phyloP scores from a whole-genome alignment of 1,140 invertebrate species.

The Leptopilina clavipes region DNA sequence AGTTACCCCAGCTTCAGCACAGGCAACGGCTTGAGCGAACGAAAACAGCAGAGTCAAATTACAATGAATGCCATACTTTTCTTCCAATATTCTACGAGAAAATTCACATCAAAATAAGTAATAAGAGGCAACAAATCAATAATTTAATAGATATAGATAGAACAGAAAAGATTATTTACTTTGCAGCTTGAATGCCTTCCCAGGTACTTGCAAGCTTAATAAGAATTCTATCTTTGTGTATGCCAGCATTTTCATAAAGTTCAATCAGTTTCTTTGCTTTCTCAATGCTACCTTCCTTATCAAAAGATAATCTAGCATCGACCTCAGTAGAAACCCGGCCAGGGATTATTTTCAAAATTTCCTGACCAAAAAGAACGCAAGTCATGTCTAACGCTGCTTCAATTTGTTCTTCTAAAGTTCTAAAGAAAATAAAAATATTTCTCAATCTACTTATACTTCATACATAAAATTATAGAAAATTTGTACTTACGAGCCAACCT shows the following conservation, averaged over 20 bases:
- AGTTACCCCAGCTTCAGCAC: slow-evolving; percentile 97
- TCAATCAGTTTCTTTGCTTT: slow-evolving; percentile 93
- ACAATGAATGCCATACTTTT: slow-evolving; percentile 95
- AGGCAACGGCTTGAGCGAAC: slow-evolving; percentile 96
- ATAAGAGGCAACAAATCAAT: not conserved
- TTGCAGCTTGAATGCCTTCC: slow-evolving; percentile 99
- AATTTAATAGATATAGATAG: not conserved
- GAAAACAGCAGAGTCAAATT: slow-evolving; percentile 98
- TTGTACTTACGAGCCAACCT: slow-evolving; percentile 78
- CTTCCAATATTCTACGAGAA: slow-evolving; percentile 86
- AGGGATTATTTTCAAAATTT: slow-evolving; percentile 98
- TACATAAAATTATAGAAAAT: slow-evolving; percentile 35
- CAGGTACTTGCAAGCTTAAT: slow-evolving; percentile 99
- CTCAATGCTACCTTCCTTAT: slow-evolving; percentile 91
- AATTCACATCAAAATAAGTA: slow-evolving; percentile 47
- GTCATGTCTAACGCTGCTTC: slow-evolving; percentile 92
- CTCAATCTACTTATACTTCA: not conserved
- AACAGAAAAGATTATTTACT: slow-evolving; percentile 75
- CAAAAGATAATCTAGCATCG: slow-evolving; percentile 97
- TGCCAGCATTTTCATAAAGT: slow-evolving; percentile 92
- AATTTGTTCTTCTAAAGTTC: slow-evolving; percentile 82
- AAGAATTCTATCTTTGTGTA: slow-evolving; percentile 93
- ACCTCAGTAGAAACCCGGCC: slow-evolving; percentile 99
- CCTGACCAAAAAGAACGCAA: slow-evolving; percentile 95
- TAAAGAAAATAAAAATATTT: slow-evolving; percentile 58